Percentiles rank a stretch among this genome's conserved stretches.
phyloP scores from a whole-genome alignment of 2,797 vertebrate genomes.

The Falco berigora region DNA sequence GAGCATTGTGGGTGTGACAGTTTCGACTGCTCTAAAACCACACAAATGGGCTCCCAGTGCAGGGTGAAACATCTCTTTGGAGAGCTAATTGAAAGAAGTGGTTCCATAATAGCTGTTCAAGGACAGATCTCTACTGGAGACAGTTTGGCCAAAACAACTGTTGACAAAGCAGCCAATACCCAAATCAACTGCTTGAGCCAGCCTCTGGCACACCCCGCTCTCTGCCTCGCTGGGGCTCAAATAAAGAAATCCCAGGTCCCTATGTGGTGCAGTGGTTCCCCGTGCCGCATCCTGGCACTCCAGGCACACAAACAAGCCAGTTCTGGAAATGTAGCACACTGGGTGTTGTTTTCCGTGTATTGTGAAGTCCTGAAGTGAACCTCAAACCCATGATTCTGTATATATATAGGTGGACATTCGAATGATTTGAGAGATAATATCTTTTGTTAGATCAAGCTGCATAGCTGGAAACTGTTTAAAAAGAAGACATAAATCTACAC shows the following conservation, averaged over 20 bases:
- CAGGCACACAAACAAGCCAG: rapidly evolving
- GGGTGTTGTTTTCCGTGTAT: neutral
- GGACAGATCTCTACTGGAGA: neutral
- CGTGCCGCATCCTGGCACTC: neutral
- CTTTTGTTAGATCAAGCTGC: neutral
- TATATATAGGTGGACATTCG: neutral
- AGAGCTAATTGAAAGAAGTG: slow-evolving; percentile 29
- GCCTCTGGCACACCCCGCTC: neutral
- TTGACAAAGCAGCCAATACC: slow-evolving; percentile 12
- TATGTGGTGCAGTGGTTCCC: neutral
- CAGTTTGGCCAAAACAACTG: neutral
- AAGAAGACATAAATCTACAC: neutral
- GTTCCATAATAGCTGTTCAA: neutral
- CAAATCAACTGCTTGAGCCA: neutral
- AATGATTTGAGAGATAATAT: neutral
- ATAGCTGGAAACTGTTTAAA: neutral
- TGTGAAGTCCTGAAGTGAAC: neutral
- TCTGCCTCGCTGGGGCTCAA: neutral
- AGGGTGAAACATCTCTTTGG: neutral
- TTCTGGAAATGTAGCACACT: neutral
- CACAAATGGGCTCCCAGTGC: neutral
- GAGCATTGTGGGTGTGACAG: neutral
- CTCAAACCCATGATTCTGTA: neutral
- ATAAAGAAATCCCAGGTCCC: neutral
- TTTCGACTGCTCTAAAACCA: neutral